Evolutionary conservation across 1,140 invertebrate genomes (phyloP), one percentile per base, ranked within the genome.

Genomic region (Apocrypta bakeri): DNA sequence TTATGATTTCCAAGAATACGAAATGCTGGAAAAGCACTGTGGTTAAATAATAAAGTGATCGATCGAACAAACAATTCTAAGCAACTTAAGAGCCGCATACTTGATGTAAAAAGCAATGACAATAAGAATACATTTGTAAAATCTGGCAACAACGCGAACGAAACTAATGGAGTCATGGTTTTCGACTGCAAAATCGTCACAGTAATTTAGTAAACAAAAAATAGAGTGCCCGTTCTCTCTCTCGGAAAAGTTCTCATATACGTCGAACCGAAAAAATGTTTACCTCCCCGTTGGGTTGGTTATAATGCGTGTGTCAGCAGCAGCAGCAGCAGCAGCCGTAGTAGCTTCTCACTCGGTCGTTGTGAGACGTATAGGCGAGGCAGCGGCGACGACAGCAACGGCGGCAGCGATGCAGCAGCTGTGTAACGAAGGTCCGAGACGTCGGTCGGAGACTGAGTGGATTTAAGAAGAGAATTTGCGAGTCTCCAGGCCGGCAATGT

Each of bases 381-480:
- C n/a, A n/a, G n/a, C n/a, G n/a, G 64, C 64, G 12, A 24, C 27
- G 64, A 68, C 27, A 27, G 64, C n/a, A 24, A 68, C 27, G n/a
- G n/a, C n/a, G 56, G 56, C 12, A 25, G 63, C 63, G 24, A 66
- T 6, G 9, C 63, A 56, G 48, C 48, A 56, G 48, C 17, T 56
- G 48, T n/a, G 48, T 56, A 56, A 27, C 25, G 78, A 17, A 21
- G 31, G 2, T 72, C 40, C 29, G 48, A 71, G 31, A 31, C 37
- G 42, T 79, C 77, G 66, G 40, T 79, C 66, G 77, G 42, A 79
- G 77, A 79, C 77, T 71, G 66, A 27, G 48, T 7, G 12, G 42
- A 6, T 56, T 21, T 6, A n/a, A 72, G n/a, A 48, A 72, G 71
- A 8, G 48, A 61, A 61, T 72, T n/a, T 37, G 24, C 29, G 33